Evolutionary conservation across 2,113 vertebrate genomes (phyloP).

Genomic region (Rattus rattus): DNA sequence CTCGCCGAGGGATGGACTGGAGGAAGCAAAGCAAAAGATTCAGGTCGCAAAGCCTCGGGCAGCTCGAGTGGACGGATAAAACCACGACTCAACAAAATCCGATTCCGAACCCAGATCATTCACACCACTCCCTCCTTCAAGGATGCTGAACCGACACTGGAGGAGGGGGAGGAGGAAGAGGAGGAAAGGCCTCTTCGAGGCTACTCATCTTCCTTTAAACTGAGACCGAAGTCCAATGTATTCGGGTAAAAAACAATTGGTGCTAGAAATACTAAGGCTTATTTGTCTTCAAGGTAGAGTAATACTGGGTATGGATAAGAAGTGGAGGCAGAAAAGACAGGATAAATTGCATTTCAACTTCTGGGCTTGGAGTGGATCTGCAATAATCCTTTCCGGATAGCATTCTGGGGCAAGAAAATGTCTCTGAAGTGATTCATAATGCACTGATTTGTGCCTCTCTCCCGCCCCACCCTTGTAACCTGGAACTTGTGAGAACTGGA

Average conservation of each 20-base stretch:
- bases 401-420: background rate
- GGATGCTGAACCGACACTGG: conserved; percentile 78
- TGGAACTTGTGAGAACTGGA: background rate
- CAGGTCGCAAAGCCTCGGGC: conserved; percentile 89
- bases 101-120: conserved; percentile 95
- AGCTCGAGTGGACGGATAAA: conserved; percentile 89
- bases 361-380: background rate
- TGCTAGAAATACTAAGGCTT: background rate
- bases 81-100: conserved; percentile 92
- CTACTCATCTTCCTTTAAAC: conserved; percentile 86
- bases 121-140: conserved; percentile 92
- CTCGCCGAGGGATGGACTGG: conserved; percentile 82
- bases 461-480: background rate
- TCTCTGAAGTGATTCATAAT: background rate
- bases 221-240: conserved; percentile 95
- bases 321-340: background rate
- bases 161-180: conserved; percentile 89
- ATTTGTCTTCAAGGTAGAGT: conserved; percentile 4
- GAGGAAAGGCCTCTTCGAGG: conserved; percentile 88
- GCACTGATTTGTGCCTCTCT: background rate
- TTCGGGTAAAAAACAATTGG: conserved; percentile 90
- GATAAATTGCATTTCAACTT: background rate
- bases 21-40: conserved; percentile 85
- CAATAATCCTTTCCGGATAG: background rate
- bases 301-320: conserved; percentile 47